Percentiles rank a stretch among this genome's conserved stretches.
phyloP scores from a whole-genome alignment of 2,113 vertebrate genomes.

The Chionis minor region DNA sequence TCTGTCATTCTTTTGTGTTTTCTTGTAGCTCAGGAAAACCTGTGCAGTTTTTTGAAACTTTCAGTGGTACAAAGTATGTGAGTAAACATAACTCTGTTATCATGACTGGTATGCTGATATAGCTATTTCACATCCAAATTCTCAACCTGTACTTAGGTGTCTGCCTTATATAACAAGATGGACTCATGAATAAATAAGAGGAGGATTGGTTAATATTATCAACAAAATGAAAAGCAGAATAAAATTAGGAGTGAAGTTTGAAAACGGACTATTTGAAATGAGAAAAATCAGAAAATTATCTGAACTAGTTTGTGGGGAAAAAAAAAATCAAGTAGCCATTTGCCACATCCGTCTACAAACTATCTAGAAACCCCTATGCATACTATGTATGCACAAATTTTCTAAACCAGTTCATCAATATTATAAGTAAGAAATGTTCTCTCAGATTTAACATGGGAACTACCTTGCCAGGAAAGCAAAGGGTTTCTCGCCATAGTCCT shows the following conservation, averaged over 20 bases:
- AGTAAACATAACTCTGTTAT: background rate
- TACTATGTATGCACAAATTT: background rate
- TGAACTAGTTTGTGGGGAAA: accelerated
- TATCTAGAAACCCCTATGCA: background rate
- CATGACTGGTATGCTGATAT: background rate
- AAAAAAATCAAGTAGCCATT: background rate
- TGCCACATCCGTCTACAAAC: background rate
- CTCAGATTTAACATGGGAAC: background rate
- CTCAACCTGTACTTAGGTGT: background rate
- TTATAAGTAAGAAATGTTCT: background rate
- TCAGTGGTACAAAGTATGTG: background rate
- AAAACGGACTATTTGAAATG: background rate
- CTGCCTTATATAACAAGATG: accelerated
- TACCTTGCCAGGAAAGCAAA: background rate
- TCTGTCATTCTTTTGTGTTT: background rate
- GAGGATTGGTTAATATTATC: background rate
- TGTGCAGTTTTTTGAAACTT: background rate
- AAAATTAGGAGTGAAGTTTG: background rate
- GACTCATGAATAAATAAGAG: background rate
- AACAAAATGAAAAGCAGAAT: background rate
- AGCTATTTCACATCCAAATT: background rate
- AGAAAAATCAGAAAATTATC: background rate
- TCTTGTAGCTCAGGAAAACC: background rate
- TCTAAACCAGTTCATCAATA: background rate
- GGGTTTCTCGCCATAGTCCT: accelerated